Evolutionary conservation across 2,888 invertebrate genomes (phyloP).

Genomic region (Branchipolynoe longqiensis): DNA sequence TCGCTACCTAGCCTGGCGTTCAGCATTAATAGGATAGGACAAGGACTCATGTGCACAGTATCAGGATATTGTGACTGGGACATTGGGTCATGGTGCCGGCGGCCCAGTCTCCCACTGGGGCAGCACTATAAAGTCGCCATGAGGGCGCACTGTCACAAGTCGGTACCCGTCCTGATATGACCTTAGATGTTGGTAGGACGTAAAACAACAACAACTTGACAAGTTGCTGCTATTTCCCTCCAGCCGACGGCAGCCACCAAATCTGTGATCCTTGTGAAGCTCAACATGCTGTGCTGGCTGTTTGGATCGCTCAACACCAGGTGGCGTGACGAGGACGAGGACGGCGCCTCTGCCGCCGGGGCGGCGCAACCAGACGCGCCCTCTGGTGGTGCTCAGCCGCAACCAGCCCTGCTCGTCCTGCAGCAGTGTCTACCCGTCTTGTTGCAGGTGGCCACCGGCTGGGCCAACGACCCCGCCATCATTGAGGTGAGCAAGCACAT

Average conservation of each 20-base stretch:
- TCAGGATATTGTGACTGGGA: no score
- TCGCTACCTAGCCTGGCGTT: no score
- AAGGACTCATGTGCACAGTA: no score
- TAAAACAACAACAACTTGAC: no score
- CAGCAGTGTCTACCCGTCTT: slow-evolving; percentile 77
- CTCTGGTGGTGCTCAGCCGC: not conserved
- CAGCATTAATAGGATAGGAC: no score
- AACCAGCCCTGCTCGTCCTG: slow-evolving; percentile 78
- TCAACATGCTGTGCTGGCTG: slow-evolving; percentile 87
- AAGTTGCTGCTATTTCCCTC: not conserved
- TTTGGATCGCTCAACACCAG: slow-evolving; percentile 85
- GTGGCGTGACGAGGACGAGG: slow-evolving; percentile 70
- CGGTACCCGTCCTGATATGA: no score
- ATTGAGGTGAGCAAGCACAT: slow-evolving; percentile 84
- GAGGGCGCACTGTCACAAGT: no score
- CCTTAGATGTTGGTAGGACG: no score
- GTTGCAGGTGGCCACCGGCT: slow-evolving; percentile 83
- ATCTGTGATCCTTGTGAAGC: slow-evolving; percentile 84
- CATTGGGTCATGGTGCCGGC: no score
- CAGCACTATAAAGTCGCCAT: no score
- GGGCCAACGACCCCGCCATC: slow-evolving; percentile 86
- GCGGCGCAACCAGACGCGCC: not conserved
- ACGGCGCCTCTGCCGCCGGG: slow-evolving; percentile 61
- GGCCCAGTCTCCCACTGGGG: no score
- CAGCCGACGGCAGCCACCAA: slow-evolving; percentile 85